phyloP scores from a whole-genome alignment of 2,113 vertebrate genomes.

The Microcebus jonahi region DNA sequence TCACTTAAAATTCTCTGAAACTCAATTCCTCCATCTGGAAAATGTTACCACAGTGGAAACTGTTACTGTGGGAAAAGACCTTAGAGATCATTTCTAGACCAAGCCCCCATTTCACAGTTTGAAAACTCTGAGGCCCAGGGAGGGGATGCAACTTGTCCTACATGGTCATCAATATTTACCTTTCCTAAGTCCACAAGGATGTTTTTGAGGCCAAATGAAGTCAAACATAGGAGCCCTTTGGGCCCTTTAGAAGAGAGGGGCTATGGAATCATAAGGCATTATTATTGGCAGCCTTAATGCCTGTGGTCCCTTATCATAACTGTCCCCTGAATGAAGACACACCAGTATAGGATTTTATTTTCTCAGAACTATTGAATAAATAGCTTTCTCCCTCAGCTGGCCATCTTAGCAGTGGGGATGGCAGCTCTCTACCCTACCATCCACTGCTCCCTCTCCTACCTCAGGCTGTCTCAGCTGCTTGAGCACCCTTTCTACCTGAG shows the following conservation, averaged over 20 bases:
- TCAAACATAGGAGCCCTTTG: background rate
- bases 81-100: background rate
- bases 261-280: conserved; percentile 10
- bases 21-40: conserved; percentile 28
- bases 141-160: background rate
- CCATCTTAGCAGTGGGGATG: background rate
- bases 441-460: background rate
- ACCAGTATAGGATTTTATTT: background rate
- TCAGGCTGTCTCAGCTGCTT: background rate
- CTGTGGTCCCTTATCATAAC: conserved; percentile 6
- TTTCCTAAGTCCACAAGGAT: conserved; percentile 38
- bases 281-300: background rate
- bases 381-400: background rate
- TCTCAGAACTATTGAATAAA: background rate
- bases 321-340: conserved; percentile 38
- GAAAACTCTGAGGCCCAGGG: conserved; percentile 8
- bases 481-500: background rate
- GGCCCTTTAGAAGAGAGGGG: conserved; percentile 22
- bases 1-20: conserved; percentile 47
- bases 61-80: background rate
- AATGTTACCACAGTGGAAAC: background rate
- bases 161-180: conserved; percentile 37
- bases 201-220: conserved; percentile 44
- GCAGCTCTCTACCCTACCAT: background rate
- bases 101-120: conserved; percentile 37